A percentile compares a stretch with the other conserved stretches of the same genome.
Evolutionary conservation across 1,140 invertebrate species (phyloP).

Genomic region (Elysia chlorotica): DNA sequence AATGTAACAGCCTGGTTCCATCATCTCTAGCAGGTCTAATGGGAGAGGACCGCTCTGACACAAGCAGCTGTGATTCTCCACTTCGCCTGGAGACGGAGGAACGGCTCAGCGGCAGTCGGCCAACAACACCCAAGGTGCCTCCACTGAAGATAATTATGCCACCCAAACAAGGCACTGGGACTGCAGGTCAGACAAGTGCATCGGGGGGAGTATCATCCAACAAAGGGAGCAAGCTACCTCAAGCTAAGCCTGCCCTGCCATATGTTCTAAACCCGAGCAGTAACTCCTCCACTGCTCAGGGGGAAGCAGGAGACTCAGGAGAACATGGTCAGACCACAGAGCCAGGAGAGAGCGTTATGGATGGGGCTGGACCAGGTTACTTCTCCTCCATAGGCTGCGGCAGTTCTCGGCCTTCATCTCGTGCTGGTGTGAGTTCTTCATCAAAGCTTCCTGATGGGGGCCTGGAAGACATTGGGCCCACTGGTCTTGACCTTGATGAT

Average conservation of each 20-base stretch:
- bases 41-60: constrained; percentile 20
- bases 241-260: constrained; percentile 44
- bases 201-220: no score
- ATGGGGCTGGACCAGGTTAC: constrained; percentile 9
- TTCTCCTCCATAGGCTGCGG: constrained; percentile 22
- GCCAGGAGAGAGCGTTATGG: background rate
- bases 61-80: constrained; percentile 27
- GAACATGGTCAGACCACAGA: constrained; percentile 7
- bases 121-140: constrained; percentile 55
- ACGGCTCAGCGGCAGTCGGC: constrained; percentile 33
- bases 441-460: constrained; percentile 14
- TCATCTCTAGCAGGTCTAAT: background rate
- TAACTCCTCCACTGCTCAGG: no score
- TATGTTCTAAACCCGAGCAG: constrained; percentile 55
- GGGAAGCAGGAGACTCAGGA: constrained; percentile 27
- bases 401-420: constrained; percentile 29
- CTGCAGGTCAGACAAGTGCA: constrained; percentile 30
- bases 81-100: constrained; percentile 28
- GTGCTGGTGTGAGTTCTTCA: constrained; percentile 20
- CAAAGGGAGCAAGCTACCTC: no score
- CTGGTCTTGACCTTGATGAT: constrained; percentile 7
- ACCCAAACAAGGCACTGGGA: constrained; percentile 36
- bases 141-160: constrained; percentile 57
- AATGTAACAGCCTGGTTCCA: background rate
- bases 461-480: background rate